Conservation (phyloP, 2,888 invertebrate species). For the Macrostomum cliftonense region DNA sequence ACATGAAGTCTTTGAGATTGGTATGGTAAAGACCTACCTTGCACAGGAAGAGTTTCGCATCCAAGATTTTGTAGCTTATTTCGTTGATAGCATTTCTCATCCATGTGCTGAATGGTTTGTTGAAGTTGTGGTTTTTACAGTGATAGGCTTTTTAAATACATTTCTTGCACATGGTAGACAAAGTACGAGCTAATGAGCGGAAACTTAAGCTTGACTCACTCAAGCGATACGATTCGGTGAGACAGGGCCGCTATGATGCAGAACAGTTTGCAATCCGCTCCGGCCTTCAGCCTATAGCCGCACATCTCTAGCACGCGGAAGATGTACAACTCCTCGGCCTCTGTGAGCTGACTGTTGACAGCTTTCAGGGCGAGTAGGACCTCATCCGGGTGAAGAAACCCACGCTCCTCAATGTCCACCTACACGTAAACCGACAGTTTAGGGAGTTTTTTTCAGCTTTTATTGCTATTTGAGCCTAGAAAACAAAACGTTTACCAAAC, state of each 20-base stretch:
- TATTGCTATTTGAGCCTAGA: too few species aligned
- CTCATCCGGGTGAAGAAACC: conserved; percentile 22
- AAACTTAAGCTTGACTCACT: too few species aligned
- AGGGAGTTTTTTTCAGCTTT: too few species aligned
- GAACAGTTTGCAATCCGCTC: conserved; percentile 29
- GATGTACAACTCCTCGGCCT: conserved; percentile 23
- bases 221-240: conserved; percentile 23
- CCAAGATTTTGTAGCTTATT: conserved; percentile 24
- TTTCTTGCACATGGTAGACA: too few species aligned
- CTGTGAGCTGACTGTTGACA: conserved; percentile 22
- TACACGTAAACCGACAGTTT: too few species aligned
- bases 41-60: conserved; percentile 28
- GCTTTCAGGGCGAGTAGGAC: conserved; percentile 23
- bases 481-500: too few species aligned
- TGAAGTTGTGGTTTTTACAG: too few species aligned
- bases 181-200: too few species aligned
- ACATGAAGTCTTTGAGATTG: too few species aligned
- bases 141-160: too few species aligned
- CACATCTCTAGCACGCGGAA: conserved; percentile 26
- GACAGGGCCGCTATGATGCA: conserved; percentile 30
- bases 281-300: conserved; percentile 24
- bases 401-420: conserved; percentile 21
- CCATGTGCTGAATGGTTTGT: conserved; percentile 25
- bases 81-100: conserved; percentile 25
- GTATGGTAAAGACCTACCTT: conserved; percentile 24